Evolutionary conservation across 2,113 vertebrate species (phyloP).

Genomic region (Sciurus niger): DNA sequence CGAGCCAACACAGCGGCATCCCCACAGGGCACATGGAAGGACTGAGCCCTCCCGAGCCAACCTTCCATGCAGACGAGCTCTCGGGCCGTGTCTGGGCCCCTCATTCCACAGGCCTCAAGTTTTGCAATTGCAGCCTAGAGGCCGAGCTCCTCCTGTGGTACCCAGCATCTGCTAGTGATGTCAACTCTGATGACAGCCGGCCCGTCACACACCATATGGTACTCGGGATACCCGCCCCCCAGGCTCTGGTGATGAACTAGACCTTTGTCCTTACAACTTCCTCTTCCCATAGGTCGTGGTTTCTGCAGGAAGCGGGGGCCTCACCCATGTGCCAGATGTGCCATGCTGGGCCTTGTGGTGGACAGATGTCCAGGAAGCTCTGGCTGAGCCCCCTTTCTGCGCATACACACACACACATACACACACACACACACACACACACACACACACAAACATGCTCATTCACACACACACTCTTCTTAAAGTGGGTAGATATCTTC

Average conservation of each 20-base stretch:
- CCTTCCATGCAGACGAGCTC: background rate
- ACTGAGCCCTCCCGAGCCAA: too few species aligned
- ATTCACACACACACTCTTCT: background rate
- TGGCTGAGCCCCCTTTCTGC: too few species aligned
- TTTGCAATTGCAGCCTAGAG: background rate
- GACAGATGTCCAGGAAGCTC: background rate
- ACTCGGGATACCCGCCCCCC: background rate
- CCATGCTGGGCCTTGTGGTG: background rate
- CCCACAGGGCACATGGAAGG: too few species aligned
- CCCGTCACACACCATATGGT: rapidly evolving
- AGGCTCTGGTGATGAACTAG: background rate
- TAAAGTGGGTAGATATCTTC: background rate
- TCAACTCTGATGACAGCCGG: background rate
- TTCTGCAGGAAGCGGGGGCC: background rate
- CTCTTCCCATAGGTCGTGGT: background rate
- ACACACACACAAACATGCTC: too few species aligned
- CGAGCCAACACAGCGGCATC: background rate
- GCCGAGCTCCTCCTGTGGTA: too few species aligned
- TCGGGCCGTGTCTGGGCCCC: background rate
- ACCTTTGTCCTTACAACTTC: too few species aligned
- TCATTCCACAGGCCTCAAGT: rapidly evolving
- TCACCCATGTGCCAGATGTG: background rate
- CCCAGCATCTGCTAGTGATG: background rate
- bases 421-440: background rate
- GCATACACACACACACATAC: too few species aligned